These are phyloP conservation scores for Otolemur garnettii DNA, from an alignment of 2,113 vertebrate genomes.

Conservation along the genomic window DNA sequence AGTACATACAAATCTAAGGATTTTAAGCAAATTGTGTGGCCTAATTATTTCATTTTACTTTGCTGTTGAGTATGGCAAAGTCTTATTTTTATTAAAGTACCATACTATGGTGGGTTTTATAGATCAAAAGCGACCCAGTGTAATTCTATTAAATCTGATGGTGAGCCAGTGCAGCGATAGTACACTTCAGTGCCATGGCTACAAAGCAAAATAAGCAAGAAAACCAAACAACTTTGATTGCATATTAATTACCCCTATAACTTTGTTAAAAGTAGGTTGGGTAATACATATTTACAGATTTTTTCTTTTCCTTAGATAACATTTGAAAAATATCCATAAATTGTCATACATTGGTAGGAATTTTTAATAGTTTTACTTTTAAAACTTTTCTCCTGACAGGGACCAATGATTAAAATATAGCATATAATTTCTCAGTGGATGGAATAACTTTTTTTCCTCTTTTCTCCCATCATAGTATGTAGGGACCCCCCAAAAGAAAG, in stretches of 20 bases:
- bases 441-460: background rate
- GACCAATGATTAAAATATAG: background rate
- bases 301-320: background rate
- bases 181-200: background rate
- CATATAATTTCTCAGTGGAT: background rate
- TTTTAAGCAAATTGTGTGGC: background rate
- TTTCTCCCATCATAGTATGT: background rate
- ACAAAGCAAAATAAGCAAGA: background rate
- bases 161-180: background rate
- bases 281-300: background rate
- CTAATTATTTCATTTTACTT: background rate
- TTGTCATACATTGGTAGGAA: background rate
- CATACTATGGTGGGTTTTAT: background rate
- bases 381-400: conserved; percentile 38
- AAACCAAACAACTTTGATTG: background rate
- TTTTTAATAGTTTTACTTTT: background rate
- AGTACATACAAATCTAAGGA: background rate
- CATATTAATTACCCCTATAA: background rate
- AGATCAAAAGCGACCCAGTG: background rate
- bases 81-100: background rate
- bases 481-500: background rate
- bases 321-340: background rate
- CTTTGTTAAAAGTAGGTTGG: background rate
- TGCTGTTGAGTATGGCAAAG: background rate
- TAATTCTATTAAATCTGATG: background rate